phyloP scores from a whole-genome alignment of 2,888 invertebrate species.

The Liposcelis brunnea region DNA sequence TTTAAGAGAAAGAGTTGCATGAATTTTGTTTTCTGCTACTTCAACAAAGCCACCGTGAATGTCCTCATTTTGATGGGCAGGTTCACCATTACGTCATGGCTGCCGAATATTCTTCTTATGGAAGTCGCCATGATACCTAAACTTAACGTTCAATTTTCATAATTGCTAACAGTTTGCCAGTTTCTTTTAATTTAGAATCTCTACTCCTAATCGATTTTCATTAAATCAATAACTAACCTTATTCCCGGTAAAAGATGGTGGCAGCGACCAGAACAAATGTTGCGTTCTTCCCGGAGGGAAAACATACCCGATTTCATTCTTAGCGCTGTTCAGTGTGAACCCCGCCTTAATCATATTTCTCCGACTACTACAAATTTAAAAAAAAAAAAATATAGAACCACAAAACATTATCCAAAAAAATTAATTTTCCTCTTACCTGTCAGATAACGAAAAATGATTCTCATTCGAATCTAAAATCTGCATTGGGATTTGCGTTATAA shows the following conservation, averaged over 20 bases:
- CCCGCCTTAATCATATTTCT: constrained; percentile 28
- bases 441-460: constrained; percentile 42
- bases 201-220: no score
- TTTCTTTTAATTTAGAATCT: no score
- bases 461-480: constrained; percentile 32
- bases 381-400: constrained; percentile 7
- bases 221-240: no score
- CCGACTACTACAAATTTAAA: constrained; percentile 23
- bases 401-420: constrained; percentile 9
- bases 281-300: constrained; percentile 30
- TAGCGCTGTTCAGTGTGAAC: constrained; percentile 34
- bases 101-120: no score
- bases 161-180: no score
- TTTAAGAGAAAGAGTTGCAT: no score
- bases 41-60: no score
- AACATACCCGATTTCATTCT: constrained; percentile 43
- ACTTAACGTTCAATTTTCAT: no score
- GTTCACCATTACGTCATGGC: no score
- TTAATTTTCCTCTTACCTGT: constrained; percentile 27
- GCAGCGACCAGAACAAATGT: constrained; percentile 58
- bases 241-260: constrained; percentile 41
- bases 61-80: no score
- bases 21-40: no score
- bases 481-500: constrained; percentile 46
- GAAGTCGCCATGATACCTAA: no score